Evolutionary conservation across 2,797 vertebrate species (phyloP).

Genomic region (Platalea minor): DNA sequence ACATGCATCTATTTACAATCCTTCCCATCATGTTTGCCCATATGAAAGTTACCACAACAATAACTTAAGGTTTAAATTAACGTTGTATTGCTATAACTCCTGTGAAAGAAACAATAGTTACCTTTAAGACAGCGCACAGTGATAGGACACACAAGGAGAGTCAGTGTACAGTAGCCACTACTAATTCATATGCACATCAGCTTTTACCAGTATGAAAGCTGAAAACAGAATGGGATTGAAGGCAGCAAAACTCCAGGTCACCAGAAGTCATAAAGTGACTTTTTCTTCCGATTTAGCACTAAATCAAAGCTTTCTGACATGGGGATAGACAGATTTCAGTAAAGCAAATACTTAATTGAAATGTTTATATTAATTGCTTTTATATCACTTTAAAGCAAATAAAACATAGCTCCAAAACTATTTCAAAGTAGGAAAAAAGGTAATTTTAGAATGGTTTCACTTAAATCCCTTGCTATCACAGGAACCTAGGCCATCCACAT

Average conservation of each 20-base stretch:
- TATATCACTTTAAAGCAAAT: not conserved
- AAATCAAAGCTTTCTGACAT: not conserved
- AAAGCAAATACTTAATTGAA: not conserved
- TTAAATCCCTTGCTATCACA: not conserved
- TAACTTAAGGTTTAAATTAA: not conserved
- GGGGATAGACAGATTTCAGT: not conserved
- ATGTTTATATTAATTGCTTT: not conserved
- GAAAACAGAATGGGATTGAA: not conserved
- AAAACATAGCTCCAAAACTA: not conserved
- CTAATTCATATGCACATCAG: not conserved
- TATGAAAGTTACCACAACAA: not conserved
- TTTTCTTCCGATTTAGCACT: not conserved
- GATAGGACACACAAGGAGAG: not conserved
- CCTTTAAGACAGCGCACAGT: not conserved
- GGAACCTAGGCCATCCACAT: not conserved
- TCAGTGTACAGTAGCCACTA: not conserved
- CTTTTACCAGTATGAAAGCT: not conserved
- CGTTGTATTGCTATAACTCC: not conserved
- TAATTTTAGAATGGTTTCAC: not conserved
- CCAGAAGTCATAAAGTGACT: not conserved
- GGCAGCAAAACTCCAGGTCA: not conserved
- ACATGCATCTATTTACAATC: not conserved
- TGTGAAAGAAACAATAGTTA: not conserved
- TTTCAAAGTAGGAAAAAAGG: not conserved
- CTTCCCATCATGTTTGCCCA: not conserved